phyloP scores from a whole-genome alignment of 2,888 invertebrate species.

The Tenthredo mesomela region DNA sequence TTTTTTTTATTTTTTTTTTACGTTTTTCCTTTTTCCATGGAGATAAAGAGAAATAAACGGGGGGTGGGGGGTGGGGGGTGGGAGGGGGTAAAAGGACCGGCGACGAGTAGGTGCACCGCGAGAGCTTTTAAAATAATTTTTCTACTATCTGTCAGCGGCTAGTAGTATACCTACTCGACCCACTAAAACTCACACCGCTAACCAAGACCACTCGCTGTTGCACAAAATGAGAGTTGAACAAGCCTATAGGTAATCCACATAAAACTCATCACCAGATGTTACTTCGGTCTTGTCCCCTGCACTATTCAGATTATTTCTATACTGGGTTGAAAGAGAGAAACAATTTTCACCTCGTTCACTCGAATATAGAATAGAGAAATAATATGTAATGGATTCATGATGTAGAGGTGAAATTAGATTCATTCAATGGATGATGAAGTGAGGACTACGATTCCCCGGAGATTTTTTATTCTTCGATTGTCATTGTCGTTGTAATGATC shows the following conservation, averaged over 20 bases:
- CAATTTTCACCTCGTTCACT: not conserved
- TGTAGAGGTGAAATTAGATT: not conserved
- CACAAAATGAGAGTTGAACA: not conserved
- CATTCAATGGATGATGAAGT: not conserved
- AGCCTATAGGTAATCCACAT: not conserved
- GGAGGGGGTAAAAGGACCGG: not conserved
- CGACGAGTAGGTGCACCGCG: slow-evolving; percentile 22
- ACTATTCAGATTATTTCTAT: not conserved
- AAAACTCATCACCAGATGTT: not conserved
- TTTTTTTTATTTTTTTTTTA: not conserved
- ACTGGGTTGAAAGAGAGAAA: not conserved
- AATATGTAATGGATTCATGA: not conserved
- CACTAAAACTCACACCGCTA: slow-evolving; percentile 36
- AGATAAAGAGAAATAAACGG: slow-evolving; percentile 21
- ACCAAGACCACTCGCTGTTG: slow-evolving; percentile 1
- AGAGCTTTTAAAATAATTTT: slow-evolving; percentile 45
- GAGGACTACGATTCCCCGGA: not conserved
- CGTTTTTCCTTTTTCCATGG: not conserved
- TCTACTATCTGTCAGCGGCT: not conserved
- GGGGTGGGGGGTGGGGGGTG: not conserved
- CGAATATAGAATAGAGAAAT: not conserved
- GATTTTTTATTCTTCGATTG: too few relatives aligned
- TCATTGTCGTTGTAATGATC: not conserved
- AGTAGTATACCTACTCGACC: slow-evolving; percentile 35
- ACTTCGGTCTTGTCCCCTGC: not conserved